Evolutionary conservation across 2,888 invertebrate species (phyloP), one percentile per base, ranked within the genome.

Genomic region (Trisateles emortualis): DNA sequence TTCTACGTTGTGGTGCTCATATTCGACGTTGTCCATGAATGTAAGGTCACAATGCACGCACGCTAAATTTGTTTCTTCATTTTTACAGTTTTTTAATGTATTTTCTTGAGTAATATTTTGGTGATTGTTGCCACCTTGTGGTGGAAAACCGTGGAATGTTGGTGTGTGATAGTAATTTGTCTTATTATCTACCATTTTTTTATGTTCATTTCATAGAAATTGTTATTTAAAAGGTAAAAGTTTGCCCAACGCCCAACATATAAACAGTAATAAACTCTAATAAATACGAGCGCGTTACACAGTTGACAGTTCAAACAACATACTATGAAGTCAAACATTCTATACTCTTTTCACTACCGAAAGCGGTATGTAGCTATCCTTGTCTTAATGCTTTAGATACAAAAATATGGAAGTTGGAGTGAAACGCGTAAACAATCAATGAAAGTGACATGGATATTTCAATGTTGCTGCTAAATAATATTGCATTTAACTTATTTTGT

Each of bases 1-100:
- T 61, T 79, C 72, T 0, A 71, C 39, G 17, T 79, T 83, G 19
- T 85, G 86, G n/a, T 79, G 77, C 14, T 81, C 76, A 13, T 56
- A 82, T 51, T 83, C 79, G 0, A 17, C 41, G 0, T 50, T 41
- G 11, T 77, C 67, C 8, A 67, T 53, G 45, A 84, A 86, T 3
- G 75, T 66, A 0, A 83, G 48, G 26, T 78, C 57, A 35, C 86
- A 85, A n/a, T 77, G 71, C 0, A 61, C 17, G 26, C 84, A 86
- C 41, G 61, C 71, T 16, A 72, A n/a, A 4, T 49, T 26, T 26
- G 38, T 49, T 11, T 57, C 47, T 0, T 54, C 50, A 9, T 16
- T 42, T 24, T 26, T 36, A 17, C 33, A 13, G 29, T 14, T 45
- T 45, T 63, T 58, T 3, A 36, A 5, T 5, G 32, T 26, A 1